phyloP scores from a whole-genome alignment of 2,888 invertebrate genomes.

The Malthinus flaveolus region DNA sequence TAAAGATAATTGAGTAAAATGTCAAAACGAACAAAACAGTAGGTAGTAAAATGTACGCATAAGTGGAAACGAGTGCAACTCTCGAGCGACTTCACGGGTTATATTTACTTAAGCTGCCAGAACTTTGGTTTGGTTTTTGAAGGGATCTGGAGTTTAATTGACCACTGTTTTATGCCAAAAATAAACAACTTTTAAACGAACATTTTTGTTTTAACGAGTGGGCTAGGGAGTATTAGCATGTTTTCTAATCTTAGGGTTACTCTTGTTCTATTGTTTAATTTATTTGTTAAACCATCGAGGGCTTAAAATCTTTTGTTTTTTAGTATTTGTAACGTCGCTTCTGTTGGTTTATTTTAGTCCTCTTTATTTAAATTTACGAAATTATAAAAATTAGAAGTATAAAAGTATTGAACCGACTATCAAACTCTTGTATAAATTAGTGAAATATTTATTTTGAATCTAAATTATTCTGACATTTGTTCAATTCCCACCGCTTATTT shows the following conservation, averaged over 20 bases:
- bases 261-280: conserved; percentile 34
- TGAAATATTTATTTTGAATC: conserved; percentile 14
- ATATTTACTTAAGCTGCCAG: conserved; percentile 32
- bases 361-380: conserved; percentile 16
- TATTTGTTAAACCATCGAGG: conserved; percentile 34
- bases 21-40: background rate
- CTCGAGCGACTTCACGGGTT: conserved; percentile 22
- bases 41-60: conserved; percentile 12
- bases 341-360: conserved; percentile 21
- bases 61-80: conserved; percentile 26
- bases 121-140: conserved; percentile 22
- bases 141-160: conserved; percentile 34
- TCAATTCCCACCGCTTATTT: conserved; percentile 46
- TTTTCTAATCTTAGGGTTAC: conserved; percentile 37
- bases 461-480: conserved; percentile 38
- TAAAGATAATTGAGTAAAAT: background rate
- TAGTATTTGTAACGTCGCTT: conserved; percentile 17
- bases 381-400: conserved; percentile 8
- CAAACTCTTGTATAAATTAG: conserved; percentile 5
- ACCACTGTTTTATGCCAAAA: conserved; percentile 31
- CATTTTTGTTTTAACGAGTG: conserved; percentile 30
- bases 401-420: background rate
- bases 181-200: conserved; percentile 36
- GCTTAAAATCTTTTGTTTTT: conserved; percentile 13
- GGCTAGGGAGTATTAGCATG: conserved; percentile 36